Conservation (phyloP, 2,797 vertebrate species). For the Rousettus madagascariensis region DNA sequence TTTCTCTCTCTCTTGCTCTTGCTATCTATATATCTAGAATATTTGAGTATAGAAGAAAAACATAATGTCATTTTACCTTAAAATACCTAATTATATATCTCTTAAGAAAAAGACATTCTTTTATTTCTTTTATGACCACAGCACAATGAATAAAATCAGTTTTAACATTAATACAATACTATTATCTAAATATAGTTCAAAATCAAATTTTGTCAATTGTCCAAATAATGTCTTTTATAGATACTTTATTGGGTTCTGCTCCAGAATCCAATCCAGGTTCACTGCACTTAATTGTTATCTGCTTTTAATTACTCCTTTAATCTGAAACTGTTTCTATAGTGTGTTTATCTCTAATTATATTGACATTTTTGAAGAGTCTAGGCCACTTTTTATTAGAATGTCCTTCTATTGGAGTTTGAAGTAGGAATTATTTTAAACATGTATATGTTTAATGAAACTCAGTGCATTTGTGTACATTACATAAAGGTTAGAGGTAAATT, state of each 20-base stretch:
- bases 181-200: not conserved
- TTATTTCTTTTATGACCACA: not conserved
- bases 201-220: not conserved
- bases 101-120: not conserved
- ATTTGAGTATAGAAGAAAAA: not conserved
- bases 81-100: not conserved
- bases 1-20: not conserved
- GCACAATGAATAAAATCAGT: not conserved
- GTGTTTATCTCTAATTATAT: not conserved
- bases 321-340: not conserved
- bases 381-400: not conserved
- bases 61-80: not conserved
- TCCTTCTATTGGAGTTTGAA: not conserved
- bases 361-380: not conserved
- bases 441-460: not conserved
- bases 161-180: not conserved
- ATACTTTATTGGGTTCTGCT: not conserved
- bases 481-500: not conserved
- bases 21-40: not conserved
- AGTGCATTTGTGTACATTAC: not conserved
- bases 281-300: not conserved
- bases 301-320: not conserved
- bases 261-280: not conserved
- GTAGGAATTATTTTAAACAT: not conserved
- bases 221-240: not conserved